A percentile compares a stretch with the other conserved stretches of the same genome.
phyloP scores from a whole-genome alignment of 2,113 vertebrate genomes.

The Mirounga angustirostris region DNA sequence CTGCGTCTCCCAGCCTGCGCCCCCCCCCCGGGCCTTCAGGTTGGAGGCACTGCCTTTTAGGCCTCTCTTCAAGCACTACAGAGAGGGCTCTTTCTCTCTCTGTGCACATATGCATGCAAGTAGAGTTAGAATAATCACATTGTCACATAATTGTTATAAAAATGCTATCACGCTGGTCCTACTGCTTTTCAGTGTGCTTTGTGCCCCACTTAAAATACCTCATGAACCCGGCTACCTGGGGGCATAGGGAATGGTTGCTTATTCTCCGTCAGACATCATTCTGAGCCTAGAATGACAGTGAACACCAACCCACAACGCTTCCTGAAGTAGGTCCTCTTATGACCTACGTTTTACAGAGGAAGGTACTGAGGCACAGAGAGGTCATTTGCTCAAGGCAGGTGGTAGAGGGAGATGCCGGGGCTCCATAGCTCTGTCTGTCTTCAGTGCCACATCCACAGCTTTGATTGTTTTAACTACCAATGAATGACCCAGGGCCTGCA shows the following conservation, averaged over 20 bases:
- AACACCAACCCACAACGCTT: too few relatives aligned
- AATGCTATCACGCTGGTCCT: neutral
- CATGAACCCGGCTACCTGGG: fast-evolving
- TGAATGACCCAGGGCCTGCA: neutral
- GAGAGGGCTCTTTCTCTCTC: neutral
- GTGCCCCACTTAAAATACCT: neutral
- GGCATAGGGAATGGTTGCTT: fast-evolving
- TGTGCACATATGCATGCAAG: fast-evolving
- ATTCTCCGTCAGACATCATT: neutral
- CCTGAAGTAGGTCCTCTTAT: neutral
- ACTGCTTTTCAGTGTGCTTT: neutral
- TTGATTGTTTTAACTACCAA: neutral
- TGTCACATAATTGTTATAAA: fast-evolving
- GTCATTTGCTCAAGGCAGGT: neutral
- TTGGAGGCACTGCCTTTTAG: neutral
- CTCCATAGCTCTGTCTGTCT: neutral
- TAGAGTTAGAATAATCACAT: neutral
- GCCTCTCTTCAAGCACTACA: neutral
- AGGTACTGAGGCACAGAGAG: neutral
- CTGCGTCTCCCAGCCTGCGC: neutral
- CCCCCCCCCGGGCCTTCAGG: too few relatives aligned
- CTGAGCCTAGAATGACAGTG: neutral
- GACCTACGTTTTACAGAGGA: neutral
- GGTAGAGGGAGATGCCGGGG: neutral
- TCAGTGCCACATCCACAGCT: fast-evolving